Evolutionary conservation across 2,113 vertebrate species (phyloP), one percentile per base, ranked within the genome.

Genomic region (Meleagris gallopavo): DNA sequence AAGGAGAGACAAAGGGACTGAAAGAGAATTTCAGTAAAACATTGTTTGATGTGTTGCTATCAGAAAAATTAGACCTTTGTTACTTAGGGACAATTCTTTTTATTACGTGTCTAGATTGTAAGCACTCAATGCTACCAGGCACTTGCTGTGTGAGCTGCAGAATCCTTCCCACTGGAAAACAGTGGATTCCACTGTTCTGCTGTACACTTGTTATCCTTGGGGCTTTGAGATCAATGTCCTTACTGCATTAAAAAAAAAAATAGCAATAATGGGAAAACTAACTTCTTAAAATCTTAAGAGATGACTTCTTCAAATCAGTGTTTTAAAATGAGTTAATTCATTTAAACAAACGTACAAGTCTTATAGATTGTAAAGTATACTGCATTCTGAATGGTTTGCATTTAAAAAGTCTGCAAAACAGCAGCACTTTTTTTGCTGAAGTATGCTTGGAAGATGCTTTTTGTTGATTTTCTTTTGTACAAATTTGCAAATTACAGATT

Each of bases 401-500:
- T 40, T 27, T 40, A 64, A 72, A 73, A 4, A 14, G 25, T 38
- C 27, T 78, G 15, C 6, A 38, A 74, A 88, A 38, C 21, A 69
- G 21, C 46, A 50, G 34, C 1, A 32, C 55, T 4, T 73, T 16
- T 32, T 57, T 57, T 62, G 14, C 46, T 67, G 38, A 84, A 69
- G 34, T 32, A 74, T 22, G 6, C 18, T 79, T 78, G 0, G 1
- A 41, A 41, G 0, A 0, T 73, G 12, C 13, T 48, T 70, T 64
- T 34, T n/a, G 21, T 60, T 9, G 14, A 7, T 57, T 57, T 57
- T 32, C 55, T 41, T 91, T 60, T 61, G 9, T 52, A 61, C 25
- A 19, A 32, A 10, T 54, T 69, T n/a, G 55, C 32, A 22, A 70
- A 54, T 30, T 70, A 40, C 38, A 57, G 34, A 40, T 38, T 74